A percentile compares a stretch with the other conserved stretches of the same genome.
phyloP scores from a whole-genome alignment of 2,888 invertebrate species.

The Cataglyphis albicans region DNA sequence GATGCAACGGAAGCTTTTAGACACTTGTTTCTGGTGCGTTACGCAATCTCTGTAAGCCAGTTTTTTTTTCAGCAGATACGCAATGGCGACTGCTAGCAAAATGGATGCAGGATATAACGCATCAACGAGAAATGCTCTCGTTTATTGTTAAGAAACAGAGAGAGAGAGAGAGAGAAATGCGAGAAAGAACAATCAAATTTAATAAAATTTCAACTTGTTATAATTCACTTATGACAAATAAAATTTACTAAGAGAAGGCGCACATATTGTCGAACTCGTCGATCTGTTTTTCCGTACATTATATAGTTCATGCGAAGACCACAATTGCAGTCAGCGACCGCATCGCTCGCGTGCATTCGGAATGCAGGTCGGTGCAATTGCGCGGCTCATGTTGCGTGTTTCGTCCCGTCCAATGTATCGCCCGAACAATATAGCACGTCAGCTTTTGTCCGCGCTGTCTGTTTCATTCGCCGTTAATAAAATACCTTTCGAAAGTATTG shows the following conservation, averaged over 20 bases:
- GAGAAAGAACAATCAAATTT: background rate
- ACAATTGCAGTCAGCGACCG: conserved; percentile 54
- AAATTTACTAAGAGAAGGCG: background rate
- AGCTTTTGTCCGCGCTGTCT: conserved; percentile 61
- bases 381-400: conserved; percentile 63
- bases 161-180: background rate
- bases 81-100: background rate
- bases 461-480: conserved; percentile 67
- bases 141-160: background rate
- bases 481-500: conserved; percentile 59
- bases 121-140: background rate
- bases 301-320: conserved; percentile 20
- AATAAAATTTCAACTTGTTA: background rate
- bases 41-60: conserved; percentile 52
- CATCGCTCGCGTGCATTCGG: conserved; percentile 62
- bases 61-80: conserved; percentile 15
- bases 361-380: conserved; percentile 65
- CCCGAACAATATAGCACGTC: conserved; percentile 60
- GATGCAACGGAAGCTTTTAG: conserved; percentile 70
- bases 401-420: conserved; percentile 58
- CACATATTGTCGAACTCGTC: background rate
- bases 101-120: background rate
- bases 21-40: conserved; percentile 62
- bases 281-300: conserved; percentile 6
- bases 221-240: background rate